Conservation (phyloP, 2,888 invertebrate species). For the Aporophyla nigra region DNA sequence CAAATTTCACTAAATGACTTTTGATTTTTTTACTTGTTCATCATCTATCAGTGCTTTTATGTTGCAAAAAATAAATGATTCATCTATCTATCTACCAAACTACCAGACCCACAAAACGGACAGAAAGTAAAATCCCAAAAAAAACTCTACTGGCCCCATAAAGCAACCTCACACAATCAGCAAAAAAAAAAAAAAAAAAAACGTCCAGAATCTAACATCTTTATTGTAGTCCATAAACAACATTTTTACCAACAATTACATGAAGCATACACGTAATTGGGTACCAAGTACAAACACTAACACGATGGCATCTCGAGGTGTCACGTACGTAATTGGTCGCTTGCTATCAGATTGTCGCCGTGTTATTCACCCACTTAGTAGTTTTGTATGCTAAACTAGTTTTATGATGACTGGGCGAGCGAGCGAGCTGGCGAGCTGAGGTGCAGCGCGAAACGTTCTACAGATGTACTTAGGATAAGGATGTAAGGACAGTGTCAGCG, state of each 20-base stretch:
- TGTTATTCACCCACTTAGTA: constrained; percentile 82
- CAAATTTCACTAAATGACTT: no score
- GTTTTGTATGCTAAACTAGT: constrained; percentile 87
- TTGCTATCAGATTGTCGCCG: constrained; percentile 80
- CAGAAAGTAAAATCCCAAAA: constrained; percentile 2
- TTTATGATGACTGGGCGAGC: constrained; percentile 64
- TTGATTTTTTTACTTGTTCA: no score
- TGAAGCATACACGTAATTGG: constrained; percentile 80
- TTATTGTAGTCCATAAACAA: constrained; percentile 58
- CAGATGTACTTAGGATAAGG: constrained; percentile 80
- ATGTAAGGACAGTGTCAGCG: constrained; percentile 76
- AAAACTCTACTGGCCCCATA: constrained; percentile 3
- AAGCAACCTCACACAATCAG: constrained; percentile 33
- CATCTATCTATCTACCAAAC: neutral
- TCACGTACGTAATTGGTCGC: constrained; percentile 89
- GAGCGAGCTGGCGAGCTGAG: constrained; percentile 59
- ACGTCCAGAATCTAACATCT: constrained; percentile 62
- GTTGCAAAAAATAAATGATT: neutral
- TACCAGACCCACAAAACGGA: neutral
- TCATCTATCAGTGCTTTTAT: neutral
- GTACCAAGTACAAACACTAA: constrained; percentile 82
- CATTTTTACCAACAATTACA: constrained; percentile 64
- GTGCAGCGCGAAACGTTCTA: constrained; percentile 76
- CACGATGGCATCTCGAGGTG: constrained; percentile 83
- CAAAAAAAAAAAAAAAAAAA: constrained; percentile 59